These are phyloP conservation scores for Cheilosia variabilis DNA, from an alignment of 2,888 invertebrate genomes.

Conservation along the genomic window DNA sequence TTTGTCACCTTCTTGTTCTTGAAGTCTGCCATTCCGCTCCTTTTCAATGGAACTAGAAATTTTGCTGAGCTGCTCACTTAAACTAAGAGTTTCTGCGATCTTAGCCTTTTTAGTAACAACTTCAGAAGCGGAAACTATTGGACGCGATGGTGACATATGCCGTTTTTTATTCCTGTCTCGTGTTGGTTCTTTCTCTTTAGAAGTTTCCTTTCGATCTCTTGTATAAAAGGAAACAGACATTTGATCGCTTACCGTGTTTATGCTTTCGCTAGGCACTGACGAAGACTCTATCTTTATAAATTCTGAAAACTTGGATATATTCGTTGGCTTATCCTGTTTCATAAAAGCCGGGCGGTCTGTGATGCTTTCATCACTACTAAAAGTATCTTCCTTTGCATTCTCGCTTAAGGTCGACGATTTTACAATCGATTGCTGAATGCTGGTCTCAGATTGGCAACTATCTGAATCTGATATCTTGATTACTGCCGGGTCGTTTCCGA, in stretches of 20 bases:
- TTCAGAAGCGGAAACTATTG: neutral
- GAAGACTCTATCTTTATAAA: constrained; percentile 38
- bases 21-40: neutral
- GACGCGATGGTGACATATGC: neutral
- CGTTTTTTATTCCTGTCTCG: constrained; percentile 25
- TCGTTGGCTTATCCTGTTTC: constrained; percentile 15
- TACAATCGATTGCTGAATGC: neutral
- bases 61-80: constrained; percentile 34
- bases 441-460: constrained; percentile 12
- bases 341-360: constrained; percentile 4
- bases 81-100: neutral
- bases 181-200: neutral
- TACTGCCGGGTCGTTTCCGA: neutral
- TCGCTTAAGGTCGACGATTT: neutral
- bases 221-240: neutral
- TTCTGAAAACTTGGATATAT: constrained; percentile 39
- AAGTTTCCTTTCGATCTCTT: neutral
- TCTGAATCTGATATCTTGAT: constrained; percentile 32
- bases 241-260: neutral
- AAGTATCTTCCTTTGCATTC: neutral
- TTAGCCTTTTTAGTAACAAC: constrained; percentile 23
- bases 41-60: constrained; percentile 7
- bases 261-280: neutral
- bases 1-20: constrained; percentile 16
- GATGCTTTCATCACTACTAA: constrained; percentile 11